These are phyloP conservation scores for Amphimedon queenslandica DNA, from an alignment of 37 sponge, comb jelly and placozoan genomes.

Conservation along the genomic window DNA sequence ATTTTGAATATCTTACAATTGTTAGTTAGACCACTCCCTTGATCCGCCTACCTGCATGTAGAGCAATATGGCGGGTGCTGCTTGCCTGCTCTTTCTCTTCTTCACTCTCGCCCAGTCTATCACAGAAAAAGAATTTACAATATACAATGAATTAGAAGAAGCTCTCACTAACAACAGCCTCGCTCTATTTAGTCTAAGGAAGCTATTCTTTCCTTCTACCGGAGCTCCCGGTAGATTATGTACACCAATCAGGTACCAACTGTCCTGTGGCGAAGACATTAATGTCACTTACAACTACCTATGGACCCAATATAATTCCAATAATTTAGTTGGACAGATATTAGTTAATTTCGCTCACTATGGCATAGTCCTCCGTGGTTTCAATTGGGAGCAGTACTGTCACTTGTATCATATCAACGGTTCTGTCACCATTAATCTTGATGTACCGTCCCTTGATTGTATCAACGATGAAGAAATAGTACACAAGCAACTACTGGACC, in stretches of 20 bases:
- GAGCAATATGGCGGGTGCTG: not conserved
- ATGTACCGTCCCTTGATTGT: not conserved
- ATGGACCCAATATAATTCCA: constrained; percentile 33
- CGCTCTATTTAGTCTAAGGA: constrained; percentile 16
- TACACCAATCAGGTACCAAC: constrained; percentile 23
- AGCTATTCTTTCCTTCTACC: constrained; percentile 28
- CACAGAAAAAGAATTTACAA: not conserved
- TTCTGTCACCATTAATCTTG: not conserved
- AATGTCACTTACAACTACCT: constrained; percentile 8
- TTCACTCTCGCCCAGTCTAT: not conserved
- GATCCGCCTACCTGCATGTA: no score
- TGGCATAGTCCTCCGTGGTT: constrained; percentile 39
- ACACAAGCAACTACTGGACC: not conserved
- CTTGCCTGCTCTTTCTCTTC: not conserved
- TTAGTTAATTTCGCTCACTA: constrained; percentile 20
- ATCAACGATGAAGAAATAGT: not conserved
- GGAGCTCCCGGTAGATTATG: constrained; percentile 14
- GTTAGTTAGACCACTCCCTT: no score
- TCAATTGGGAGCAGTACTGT: constrained; percentile 45
- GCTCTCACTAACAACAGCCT: not conserved
- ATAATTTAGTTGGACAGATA: not conserved
- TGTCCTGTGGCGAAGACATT: not conserved
- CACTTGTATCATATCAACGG: not conserved
- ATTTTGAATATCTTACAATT: no score
- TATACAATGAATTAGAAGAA: not conserved